Base-by-base conservation (phyloP, 2,888 invertebrate species). In the Mythimna lalbum region DNA sequence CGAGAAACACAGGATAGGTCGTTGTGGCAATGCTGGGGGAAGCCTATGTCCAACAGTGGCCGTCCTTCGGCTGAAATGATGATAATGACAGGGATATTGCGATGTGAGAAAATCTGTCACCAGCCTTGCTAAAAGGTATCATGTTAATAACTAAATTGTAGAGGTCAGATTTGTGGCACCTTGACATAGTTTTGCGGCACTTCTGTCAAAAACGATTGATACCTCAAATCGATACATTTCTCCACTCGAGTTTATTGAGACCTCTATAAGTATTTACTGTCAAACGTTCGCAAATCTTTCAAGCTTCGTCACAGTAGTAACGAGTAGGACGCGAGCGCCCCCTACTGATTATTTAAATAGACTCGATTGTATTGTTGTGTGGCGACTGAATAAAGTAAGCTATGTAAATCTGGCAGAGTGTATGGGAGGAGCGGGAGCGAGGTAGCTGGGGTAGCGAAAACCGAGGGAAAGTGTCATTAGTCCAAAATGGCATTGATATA, bases 261-360 rank as follows among this genome's bases (percentile, higher is more conserved):
- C 33, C 31, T 56, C 31, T 43, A 17, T 66, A 43, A 56, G 49
- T 49, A 31, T 23, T 55, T 31, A 36, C 19, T 19, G 36, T 73
- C 21, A 39, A 72, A 49, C 52, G 55, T 56, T 43, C 39, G 4
- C 23, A 49, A 31, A 76, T 56, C 31, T 36, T 59, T 55, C 12
- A 77, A 31, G 59, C 64, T 60, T 66, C 59, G 19, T 43, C 77
- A 84, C 5, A 6, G 14, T 14, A 55, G 78, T 78, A 53, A 77
- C 75, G 81, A 81, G 84, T 79, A 80, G 68, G 19, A 14, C 12
- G 63, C 31, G 63, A 75, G 74, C 74, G 87, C 67, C 81, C 80
- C 79, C 71, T 82, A 80, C 88, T 88, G 90, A 91, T 90, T 91
- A 91, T 92, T 91, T 90, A 90, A 91, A 91, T 91, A 87, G 86